These are phyloP conservation scores for Leucoraja ocellata DNA, from an alignment of 2,797 vertebrate genomes.

Conservation along the genomic window DNA sequence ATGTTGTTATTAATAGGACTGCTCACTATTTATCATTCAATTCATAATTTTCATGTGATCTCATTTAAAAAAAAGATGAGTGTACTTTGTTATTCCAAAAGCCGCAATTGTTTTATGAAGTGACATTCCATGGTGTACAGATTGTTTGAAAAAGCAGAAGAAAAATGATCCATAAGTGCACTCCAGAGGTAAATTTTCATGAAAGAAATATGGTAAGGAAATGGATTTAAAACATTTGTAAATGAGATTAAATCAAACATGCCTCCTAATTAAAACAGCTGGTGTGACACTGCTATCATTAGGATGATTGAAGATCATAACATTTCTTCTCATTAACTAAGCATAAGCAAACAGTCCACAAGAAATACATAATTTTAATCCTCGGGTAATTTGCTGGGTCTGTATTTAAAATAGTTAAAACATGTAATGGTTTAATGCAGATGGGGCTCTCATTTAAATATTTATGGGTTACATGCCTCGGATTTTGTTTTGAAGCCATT, in stretches of 20 bases:
- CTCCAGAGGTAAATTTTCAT: background rate
- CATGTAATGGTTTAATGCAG: background rate
- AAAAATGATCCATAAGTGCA: background rate
- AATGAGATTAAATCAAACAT: background rate
- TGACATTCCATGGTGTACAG: background rate
- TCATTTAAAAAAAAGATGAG: no score
- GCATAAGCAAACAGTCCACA: background rate
- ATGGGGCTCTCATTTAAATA: no score
- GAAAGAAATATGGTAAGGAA: background rate
- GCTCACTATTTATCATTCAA: background rate
- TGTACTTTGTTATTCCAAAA: background rate
- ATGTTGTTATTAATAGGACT: background rate
- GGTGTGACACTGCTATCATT: background rate
- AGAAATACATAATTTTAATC: background rate
- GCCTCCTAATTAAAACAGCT: background rate
- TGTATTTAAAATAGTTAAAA: background rate
- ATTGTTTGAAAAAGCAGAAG: background rate
- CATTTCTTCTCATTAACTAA: background rate
- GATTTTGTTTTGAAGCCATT: background rate
- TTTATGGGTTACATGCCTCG: background rate
- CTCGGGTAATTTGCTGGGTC: background rate
- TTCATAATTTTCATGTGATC: background rate
- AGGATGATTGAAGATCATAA: background rate
- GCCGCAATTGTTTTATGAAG: background rate
- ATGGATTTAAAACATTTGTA: background rate